A percentile compares a stretch with the other conserved stretches of the same genome.
Evolutionary conservation across 2,797 vertebrate genomes (phyloP).

Genomic region (Melanotaenia parkinsoni): DNA sequence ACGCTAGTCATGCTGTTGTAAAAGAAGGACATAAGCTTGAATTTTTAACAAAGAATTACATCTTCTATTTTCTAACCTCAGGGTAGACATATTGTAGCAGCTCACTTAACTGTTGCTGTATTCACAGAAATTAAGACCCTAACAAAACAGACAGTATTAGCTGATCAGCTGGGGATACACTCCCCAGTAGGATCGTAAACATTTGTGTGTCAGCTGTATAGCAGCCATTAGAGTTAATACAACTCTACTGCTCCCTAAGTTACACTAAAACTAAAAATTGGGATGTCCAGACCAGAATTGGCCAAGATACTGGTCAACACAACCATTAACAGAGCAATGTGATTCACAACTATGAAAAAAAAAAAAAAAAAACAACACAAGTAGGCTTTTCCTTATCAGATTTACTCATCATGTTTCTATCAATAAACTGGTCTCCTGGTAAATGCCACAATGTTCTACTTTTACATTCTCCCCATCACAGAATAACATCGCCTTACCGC

Average conservation of each 20-base stretch:
- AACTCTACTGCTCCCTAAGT: background rate
- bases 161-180: constrained; percentile 28
- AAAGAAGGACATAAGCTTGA: constrained; percentile 32
- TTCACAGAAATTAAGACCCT: constrained; percentile 26
- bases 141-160: constrained; percentile 32
- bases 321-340: background rate
- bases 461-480: background rate
- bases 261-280: constrained; percentile 4
- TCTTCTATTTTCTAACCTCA: constrained; percentile 17
- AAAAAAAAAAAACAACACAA: background rate
- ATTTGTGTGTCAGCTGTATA: constrained; percentile 20
- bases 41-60: constrained; percentile 34
- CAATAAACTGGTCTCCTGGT: background rate
- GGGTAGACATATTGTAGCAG: constrained; percentile 3
- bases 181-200: background rate
- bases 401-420: background rate
- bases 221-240: constrained; percentile 12
- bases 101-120: constrained; percentile 14
- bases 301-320: background rate
- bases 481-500: background rate
- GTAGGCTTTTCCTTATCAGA: background rate
- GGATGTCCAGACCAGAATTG: background rate
- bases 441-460: background rate
- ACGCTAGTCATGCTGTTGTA: constrained; percentile 27
- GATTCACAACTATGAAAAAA: background rate